Conservation (phyloP, 1,140 invertebrate species). For the Zaprionus taronus region DNA sequence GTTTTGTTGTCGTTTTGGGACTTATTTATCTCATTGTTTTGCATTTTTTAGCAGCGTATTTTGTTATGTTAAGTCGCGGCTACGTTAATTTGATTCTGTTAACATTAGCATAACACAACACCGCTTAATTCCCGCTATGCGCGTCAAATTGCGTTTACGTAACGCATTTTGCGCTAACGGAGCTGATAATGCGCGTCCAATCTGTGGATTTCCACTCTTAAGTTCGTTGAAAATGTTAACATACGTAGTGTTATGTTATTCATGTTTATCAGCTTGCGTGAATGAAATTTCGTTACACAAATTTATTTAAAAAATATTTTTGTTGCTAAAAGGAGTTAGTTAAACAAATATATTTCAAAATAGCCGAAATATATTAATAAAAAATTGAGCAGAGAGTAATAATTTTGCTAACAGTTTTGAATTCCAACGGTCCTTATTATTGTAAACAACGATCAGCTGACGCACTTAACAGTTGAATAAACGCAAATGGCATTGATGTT, state of each 20-base stretch:
- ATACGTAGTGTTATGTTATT: background rate
- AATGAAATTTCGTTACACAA: background rate
- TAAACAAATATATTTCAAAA: background rate
- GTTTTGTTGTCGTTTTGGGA: conserved; percentile 34
- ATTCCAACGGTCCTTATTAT: background rate
- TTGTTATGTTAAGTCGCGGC: conserved; percentile 41
- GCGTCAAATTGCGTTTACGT: conserved; percentile 7
- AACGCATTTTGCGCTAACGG: conserved; percentile 1
- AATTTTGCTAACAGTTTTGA: background rate
- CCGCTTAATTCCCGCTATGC: conserved; percentile 7
- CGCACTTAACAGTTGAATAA: background rate
- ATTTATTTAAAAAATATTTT: background rate
- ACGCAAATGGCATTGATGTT: background rate
- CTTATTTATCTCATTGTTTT: conserved; percentile 50
- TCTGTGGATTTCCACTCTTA: background rate
- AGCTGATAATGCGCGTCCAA: background rate
- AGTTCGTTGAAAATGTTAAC: background rate
- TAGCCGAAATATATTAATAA: background rate
- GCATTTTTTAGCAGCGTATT: conserved; percentile 43
- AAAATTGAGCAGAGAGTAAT: background rate
- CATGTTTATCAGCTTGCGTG: background rate
- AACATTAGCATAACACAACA: conserved; percentile 14
- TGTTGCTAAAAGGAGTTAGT: too few species aligned
- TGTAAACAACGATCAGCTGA: conserved; percentile 44
- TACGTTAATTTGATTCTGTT: conserved; percentile 16